Percentiles rank a stretch among this genome's conserved stretches.
Evolutionary conservation across 2,888 invertebrate species (phyloP).

Genomic region (Drosophila planitibia): DNA sequence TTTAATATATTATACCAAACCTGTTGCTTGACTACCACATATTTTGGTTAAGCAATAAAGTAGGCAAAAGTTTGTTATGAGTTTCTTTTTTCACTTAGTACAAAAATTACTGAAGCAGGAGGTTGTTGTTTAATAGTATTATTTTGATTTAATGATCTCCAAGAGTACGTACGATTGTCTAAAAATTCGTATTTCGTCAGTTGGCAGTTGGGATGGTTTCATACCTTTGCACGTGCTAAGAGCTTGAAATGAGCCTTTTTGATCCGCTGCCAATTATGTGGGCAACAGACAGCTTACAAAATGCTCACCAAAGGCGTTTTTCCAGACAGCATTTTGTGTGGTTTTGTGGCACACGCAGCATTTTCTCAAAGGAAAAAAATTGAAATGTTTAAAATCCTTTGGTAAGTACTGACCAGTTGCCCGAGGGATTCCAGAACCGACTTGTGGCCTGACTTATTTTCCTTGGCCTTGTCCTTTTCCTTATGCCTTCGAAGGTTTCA

Average conservation of each 20-base stretch:
- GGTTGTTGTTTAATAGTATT: background rate
- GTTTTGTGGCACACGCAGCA: conserved; percentile 26
- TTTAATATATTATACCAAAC: conserved; percentile 23
- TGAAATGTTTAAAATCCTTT: conserved; percentile 39
- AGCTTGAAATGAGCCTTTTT: conserved; percentile 37
- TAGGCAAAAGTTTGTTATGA: background rate
- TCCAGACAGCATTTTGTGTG: conserved; percentile 19
- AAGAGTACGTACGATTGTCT: conserved; percentile 10
- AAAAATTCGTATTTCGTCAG: background rate
- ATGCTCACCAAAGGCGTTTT: conserved; percentile 35
- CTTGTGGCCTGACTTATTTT: conserved; percentile 30
- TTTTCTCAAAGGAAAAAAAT: conserved; percentile 28
- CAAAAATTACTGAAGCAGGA: no score
- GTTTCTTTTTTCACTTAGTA: background rate
- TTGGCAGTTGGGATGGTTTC: background rate
- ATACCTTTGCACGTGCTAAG: conserved; percentile 23
- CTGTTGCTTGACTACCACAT: conserved; percentile 44
- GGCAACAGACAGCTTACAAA: conserved; percentile 46
- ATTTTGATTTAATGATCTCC: conserved; percentile 7
- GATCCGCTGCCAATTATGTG: conserved; percentile 57
- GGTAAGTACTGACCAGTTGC: conserved; percentile 26
- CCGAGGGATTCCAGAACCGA: conserved; percentile 22
- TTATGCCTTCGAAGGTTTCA: background rate
- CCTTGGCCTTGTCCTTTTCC: background rate
- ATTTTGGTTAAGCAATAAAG: background rate